Base-by-base conservation (phyloP, 2,888 invertebrate species). In the Agrenia bidenticulata region DNA sequence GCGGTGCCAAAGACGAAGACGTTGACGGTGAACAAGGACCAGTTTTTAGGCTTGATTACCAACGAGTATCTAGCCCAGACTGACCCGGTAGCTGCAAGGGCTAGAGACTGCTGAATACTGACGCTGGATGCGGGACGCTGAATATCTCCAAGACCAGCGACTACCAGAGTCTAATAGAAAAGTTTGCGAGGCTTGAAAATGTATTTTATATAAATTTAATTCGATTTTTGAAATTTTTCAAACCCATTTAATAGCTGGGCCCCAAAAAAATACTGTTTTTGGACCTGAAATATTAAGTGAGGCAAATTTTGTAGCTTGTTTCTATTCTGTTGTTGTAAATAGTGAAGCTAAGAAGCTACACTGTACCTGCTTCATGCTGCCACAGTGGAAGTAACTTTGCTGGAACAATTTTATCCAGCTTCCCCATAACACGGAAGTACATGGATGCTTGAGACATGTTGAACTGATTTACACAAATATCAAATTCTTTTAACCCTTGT, bases 11-110 rank as follows among this genome's bases (percentile, higher is more conserved):
- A 83, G 7, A 86, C 83, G 78, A 85, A 86, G 49, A 84, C 77
- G 77, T 86, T 85, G 24, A 85, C 85, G 69, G 81, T 80, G 75
- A 84, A 83, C 24, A 86, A 78, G 74, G 82, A 83, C 74, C 79
- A 83, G 78, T 86, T 86, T 77, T 83, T 83, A 1, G 85, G 85
- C 17, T 80, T 82, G 72, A 85, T 85, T 41, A 86, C 84, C 75
- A 85, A 74, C 1, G 84, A 85, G 75, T 85, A 60, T 62, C 85
- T 78, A 1, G 85, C 82, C 85, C 85, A 85, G 70, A 86, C 84
- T n/a, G 80, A 74, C 27, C 83, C 84, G 70, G 84, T 84, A 24
- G 80, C 81, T 61, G 82, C 80, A 55, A 84, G 77, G 9, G 84
- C 82, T 32, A 77, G 65, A 2, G 82, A 81, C 77, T 84, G 84